Evolutionary conservation across 1,140 invertebrate genomes (phyloP).

Genomic region (Daktulosphaira vitifoliae): DNA sequence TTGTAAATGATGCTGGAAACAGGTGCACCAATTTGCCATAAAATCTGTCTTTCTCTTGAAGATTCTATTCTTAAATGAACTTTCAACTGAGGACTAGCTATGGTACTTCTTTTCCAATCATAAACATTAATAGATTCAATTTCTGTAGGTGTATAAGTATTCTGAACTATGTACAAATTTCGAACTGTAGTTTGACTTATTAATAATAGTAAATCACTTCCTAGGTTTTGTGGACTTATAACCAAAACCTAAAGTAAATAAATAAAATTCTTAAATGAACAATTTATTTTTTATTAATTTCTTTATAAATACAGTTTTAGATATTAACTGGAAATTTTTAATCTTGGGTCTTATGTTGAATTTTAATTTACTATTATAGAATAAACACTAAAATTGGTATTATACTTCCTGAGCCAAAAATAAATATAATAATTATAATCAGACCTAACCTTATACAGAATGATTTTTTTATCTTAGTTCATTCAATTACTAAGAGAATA

Average conservation of each 20-base stretch:
- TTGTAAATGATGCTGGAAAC: slow-evolving; percentile 47
- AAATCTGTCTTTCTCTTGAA: slow-evolving; percentile 41
- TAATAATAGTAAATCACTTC: slow-evolving; percentile 63
- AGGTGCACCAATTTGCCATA: slow-evolving; percentile 49
- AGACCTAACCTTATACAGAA: no score
- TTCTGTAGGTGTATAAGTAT: slow-evolving; percentile 45
- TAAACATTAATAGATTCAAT: slow-evolving; percentile 38
- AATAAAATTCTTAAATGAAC: no score
- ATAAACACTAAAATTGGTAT: no score
- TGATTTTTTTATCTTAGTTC: no score
- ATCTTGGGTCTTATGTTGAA: no score
- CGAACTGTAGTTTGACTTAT: slow-evolving; percentile 56
- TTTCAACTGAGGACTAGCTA: slow-evolving; percentile 41
- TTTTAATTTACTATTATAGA: no score
- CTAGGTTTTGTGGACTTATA: slow-evolving; percentile 72
- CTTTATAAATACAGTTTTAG: no score
- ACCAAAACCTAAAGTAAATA: slow-evolving; percentile 50
- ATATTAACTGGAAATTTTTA: no score
- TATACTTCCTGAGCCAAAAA: no score
- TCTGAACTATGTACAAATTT: slow-evolving; percentile 70
- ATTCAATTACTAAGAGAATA: no score
- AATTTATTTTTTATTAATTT: no score
- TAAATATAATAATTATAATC: no score
- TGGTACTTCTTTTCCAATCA: slow-evolving; percentile 43
- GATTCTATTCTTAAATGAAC: slow-evolving; percentile 44